Base-by-base conservation (phyloP, 2,888 invertebrate species). In the Watsonalla cultraria region DNA sequence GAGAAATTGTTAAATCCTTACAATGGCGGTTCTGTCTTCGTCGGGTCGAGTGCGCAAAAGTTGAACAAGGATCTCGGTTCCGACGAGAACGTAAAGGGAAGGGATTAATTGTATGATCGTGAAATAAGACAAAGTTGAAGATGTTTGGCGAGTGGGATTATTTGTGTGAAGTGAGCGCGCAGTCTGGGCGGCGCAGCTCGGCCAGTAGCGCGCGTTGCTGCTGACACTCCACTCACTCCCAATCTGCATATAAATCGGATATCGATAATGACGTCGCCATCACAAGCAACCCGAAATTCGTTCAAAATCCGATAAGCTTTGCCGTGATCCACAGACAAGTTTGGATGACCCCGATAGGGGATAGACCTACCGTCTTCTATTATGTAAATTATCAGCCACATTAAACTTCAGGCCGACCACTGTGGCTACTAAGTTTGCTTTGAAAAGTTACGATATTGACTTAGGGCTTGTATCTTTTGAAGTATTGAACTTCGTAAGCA, bases 241-340 rank as follows among this genome's bases (percentile, higher is more conserved):
- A 86, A 91, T 91, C 89, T 91, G 88, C 91, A 91, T 91, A 90
- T 90, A 90, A 90, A 91, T 91, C 88, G 90, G 85, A 86, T 89
- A 86, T 84, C 86, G 85, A 87, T 90, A 89, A 90, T 90, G 86
- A 87, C 84, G 83, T 84, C 82, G 82, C 84, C 78, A 84, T 85
- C 84, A 82, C 82, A 84, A 88, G 86, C 82, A 84, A 82, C 78
- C 86, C 82, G 74, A 87, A 90, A 85, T 87, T 86, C 87, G 82
- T 83, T 86, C 85, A 79, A 86, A 89, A 89, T 86, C 86, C 85
- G 88, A 89, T 90, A 90, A 90, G 83, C 83, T 78, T 76, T 77
- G 76, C 82, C 77, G 80, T 85, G 87, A 87, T 87, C 86, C 82
- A 84, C 80, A 84, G 85, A 42, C 42, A 89, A 90, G 83, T 88